A percentile compares a stretch with the other conserved stretches of the same genome.
These are phyloP conservation scores for Babyrousa celebensis DNA, from an alignment of 2,797 vertebrate species.

Conservation along the genomic window DNA sequence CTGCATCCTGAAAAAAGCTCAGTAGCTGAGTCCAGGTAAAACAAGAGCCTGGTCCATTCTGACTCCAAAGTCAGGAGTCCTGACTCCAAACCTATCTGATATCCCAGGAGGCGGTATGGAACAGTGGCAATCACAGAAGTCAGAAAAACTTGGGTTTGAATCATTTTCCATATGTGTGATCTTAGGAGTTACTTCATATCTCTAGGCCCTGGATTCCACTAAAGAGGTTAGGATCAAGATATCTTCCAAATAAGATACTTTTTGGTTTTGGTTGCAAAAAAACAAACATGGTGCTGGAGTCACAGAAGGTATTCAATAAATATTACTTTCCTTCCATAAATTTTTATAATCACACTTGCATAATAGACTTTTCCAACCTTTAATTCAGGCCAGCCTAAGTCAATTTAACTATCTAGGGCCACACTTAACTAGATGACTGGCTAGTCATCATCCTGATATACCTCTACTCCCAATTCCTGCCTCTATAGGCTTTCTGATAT, in stretches of 20 bases:
- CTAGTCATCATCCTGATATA: neutral
- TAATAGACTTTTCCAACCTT: neutral
- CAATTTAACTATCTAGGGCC: neutral
- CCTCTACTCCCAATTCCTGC: neutral
- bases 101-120: neutral
- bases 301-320: neutral
- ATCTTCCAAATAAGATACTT: neutral
- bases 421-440: neutral
- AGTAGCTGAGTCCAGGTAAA: neutral
- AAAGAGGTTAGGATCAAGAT: neutral
- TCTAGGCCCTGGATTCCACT: slow-evolving; percentile 13
- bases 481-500: neutral
- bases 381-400: neutral
- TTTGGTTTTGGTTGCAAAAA: neutral
- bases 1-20: neutral
- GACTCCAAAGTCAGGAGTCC: neutral
- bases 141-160: slow-evolving; percentile 17
- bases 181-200: neutral
- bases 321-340: neutral
- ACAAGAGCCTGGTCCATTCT: neutral
- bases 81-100: neutral
- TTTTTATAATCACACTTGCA: neutral
- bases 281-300: neutral
- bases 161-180: neutral
- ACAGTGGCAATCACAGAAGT: neutral